Evolutionary conservation across 2,888 invertebrate genomes (phyloP), one percentile per base, ranked within the genome.

Genomic region (Empis livida): DNA sequence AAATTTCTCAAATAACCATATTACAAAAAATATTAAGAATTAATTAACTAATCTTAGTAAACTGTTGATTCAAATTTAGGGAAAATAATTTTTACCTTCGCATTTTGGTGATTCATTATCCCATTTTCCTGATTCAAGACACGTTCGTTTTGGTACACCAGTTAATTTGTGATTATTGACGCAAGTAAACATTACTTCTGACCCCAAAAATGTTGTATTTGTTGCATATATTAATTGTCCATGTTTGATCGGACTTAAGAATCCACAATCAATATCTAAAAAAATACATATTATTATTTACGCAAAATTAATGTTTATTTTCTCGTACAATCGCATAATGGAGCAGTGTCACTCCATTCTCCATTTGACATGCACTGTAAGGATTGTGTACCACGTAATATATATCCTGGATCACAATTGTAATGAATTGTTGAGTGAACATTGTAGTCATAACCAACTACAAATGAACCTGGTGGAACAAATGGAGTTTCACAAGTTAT

Each of bases 371-470:
- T 77, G 63, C 91, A 92, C 13, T 77, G 75, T 39, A 86, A 76
- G 39, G 73, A 77, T 0, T 76, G 62, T 55, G 82, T 82, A 0
- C 92, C 91, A 8, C 80, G 76, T 50, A 92, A 72, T 49, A 82
- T 74, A 64, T 91, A 84, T 0, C 93, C 93, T 1, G 79, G 75
- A 64, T 91, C 90, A 63, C 93, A 93, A 60, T 89, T 83, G 67
- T 90, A 92, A 61, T 87, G 83, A 42, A 92, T 89, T 30, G 78
- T 79, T 0, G 91, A 89, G 64, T 90, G 88, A 0, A 93, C 81
- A 61, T 90, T 89, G 62, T 91, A 83, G 61, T 90, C 90, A 61
- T 90, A 90, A 1, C 89, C 90, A 15, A 89, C 85, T 50, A 92
- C 89, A 65, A 82, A 90, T 10, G 89, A 84, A 9, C 89, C 91